Evolutionary conservation across 2,797 vertebrate species (phyloP), one percentile per base, ranked within the genome.

Genomic region (Chelmon rostratus): DNA sequence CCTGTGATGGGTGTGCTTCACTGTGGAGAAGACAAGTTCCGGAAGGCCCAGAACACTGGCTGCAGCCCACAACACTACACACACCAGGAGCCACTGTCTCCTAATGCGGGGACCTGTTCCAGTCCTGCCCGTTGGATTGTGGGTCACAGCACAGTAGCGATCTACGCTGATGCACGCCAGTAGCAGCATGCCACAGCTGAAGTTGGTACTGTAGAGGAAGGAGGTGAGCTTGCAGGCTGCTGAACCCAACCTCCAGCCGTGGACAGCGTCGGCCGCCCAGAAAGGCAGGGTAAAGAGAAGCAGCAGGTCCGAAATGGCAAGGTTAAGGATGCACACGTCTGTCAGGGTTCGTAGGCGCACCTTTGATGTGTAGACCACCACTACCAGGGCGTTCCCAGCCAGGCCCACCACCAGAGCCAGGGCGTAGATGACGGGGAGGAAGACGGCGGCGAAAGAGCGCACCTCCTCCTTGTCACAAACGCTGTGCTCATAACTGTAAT

Each of bases 101-200:
- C 80, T 69, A 33, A 71, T 15, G 8, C 63, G 69, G 76, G 76
- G 23, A n/a, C 82, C 44, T 2, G 65, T 25, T 19, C 80, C 82
- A 9, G 25, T 62, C 67, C 81, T 76, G 47, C 84, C 87, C 0
- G 71, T 57, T 5, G 72, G 16, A 8, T 38, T 71, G 0, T 72
- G 95, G 81, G 73, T 90, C 56, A 96, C 93, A 82, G 75, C 96
- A 79, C 28, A 94, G 92, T 93, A 90, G 92, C 96, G 96, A 65
- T 99, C 98, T 79, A 98, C 79, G 0, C 98, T 98, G 91, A 99
- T 97, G n/a, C 96, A 98, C 10, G 97, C 96, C 92, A 99, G 92
- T 78, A 99, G 93, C 79, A 98, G 95, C 97, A 99, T 99, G 71
- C 97, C 95, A 5, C 97, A 97, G 81, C 96, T 97, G 92, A 99